Evolutionary conservation across 2,797 vertebrate genomes (phyloP), one percentile per base, ranked within the genome.

Genomic region (Holocentrus rufus): DNA sequence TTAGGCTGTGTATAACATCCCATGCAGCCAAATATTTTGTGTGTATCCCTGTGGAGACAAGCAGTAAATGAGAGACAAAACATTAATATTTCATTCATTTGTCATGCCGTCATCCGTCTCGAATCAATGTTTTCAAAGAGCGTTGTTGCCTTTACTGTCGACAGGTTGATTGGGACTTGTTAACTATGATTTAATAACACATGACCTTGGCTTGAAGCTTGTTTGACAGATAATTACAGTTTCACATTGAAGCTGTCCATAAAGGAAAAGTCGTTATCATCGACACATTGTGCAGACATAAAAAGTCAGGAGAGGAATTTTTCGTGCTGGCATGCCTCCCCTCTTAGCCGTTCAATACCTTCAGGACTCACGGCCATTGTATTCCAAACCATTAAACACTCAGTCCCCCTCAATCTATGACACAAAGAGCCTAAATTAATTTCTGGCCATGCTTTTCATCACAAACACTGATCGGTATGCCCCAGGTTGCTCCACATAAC

Each of bases 171-270:
- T 46, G 46, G 8, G 23, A 67, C 68, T 76, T 66, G 57, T 74
- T 76, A 75, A 61, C 65, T 42, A 25, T 62, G 47, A 74, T 83
- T 47, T 18, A 11, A 15, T 34, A 25, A 59, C 9, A 5, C 67
- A 66, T 77, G 79, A 86, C 82, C 69, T 85, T 34, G 31, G 31
- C 7, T 34, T 88, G 74, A 62, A 74, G 80, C 31, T 69, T 55
- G 52, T 73, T 69, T 71, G 66, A 83, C 69, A 66, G 42, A 83
- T 65, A 69, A 79, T 75, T 73, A 61, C 44, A 83, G 70, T 53
- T 84, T 71, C 34, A 59, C 49, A 63, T 18, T 30, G 54, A 76
- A 10, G 15, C 31, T 39, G 59, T 44, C 77, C 46, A n/a, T 15
- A 17, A 50, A 75, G 50, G 67, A 72, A 30, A 56, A 20, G 60